Conservation (phyloP, 2,888 invertebrate species). For the Folsomia candida region DNA sequence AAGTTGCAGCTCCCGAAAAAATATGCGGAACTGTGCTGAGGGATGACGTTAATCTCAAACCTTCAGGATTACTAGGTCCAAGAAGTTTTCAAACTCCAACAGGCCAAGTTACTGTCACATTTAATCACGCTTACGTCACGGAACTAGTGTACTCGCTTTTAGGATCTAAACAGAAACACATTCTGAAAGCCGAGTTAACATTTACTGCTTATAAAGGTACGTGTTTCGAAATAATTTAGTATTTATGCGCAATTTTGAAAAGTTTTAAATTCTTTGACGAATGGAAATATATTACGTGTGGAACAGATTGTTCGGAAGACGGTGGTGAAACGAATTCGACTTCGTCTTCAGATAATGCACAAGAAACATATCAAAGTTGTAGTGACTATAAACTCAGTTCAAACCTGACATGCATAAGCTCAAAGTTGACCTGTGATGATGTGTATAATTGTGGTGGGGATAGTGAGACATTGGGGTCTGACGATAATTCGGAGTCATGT, state of each 20-base stretch:
- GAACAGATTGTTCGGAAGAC: constrained; percentile 24
- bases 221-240: neutral
- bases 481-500: constrained; percentile 32
- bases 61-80: constrained; percentile 32
- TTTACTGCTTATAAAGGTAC: constrained; percentile 40
- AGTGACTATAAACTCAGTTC: constrained; percentile 22
- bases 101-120: constrained; percentile 33
- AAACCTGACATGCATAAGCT: constrained; percentile 42
- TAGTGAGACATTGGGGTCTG: constrained; percentile 31
- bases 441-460: constrained; percentile 40
- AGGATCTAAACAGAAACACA: constrained; percentile 31
- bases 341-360: constrained; percentile 18
- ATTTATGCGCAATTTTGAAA: neutral
- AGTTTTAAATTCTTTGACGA: neutral
- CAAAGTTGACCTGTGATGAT: constrained; percentile 40
- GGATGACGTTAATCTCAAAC: constrained; percentile 28
- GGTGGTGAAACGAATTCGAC: constrained; percentile 12
- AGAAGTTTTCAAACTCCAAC: constrained; percentile 25
- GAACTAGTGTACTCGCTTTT: constrained; percentile 38
- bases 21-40: constrained; percentile 35
- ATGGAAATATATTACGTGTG: constrained; percentile 4
- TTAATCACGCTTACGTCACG: constrained; percentile 42
- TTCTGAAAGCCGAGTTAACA: constrained; percentile 32
- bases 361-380: constrained; percentile 33
- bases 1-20: constrained; percentile 18